Conservation (phyloP, 2,888 invertebrate genomes). For the Myopa testacea region DNA sequence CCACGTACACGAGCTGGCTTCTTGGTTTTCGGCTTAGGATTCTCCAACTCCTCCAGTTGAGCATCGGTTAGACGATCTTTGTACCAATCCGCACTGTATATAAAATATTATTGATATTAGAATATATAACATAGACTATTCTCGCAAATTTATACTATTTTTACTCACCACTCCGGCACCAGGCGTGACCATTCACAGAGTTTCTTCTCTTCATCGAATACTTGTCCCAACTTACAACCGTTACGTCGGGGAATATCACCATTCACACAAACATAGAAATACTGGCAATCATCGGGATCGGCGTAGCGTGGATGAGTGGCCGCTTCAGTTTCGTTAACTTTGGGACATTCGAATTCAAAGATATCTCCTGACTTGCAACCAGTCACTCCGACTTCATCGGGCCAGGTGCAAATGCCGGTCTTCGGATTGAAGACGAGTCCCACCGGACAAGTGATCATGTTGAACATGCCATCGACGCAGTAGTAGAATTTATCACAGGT, state of each 20-base stretch:
- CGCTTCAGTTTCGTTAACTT: slow-evolving; percentile 78
- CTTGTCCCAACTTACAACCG: slow-evolving; percentile 90
- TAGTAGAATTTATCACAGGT: slow-evolving; percentile 90
- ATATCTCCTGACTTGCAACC: slow-evolving; percentile 88
- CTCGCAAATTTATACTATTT: not conserved
- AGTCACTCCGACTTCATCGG: slow-evolving; percentile 89
- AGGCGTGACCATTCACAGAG: slow-evolving; percentile 89
- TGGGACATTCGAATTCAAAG: slow-evolving; percentile 85
- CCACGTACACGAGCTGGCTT: slow-evolving; percentile 68
- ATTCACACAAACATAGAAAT: slow-evolving; percentile 92
- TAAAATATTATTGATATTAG: not conserved
- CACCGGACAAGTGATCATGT: slow-evolving; percentile 88
- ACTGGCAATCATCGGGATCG: slow-evolving; percentile 90
- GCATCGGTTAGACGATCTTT: slow-evolving; percentile 85
- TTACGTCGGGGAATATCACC: slow-evolving; percentile 86
- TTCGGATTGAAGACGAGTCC: slow-evolving; percentile 90
- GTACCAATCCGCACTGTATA: slow-evolving; percentile 88
- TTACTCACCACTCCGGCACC: slow-evolving; percentile 86
- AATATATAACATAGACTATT: slow-evolving; percentile 39
- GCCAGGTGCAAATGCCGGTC: slow-evolving; percentile 92
- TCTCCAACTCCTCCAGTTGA: slow-evolving; percentile 82
- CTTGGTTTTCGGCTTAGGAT: slow-evolving; percentile 74
- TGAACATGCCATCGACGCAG: slow-evolving; percentile 89
- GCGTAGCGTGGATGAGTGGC: slow-evolving; percentile 87
- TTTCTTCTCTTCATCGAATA: slow-evolving; percentile 83